Evolutionary conservation across 1,140 invertebrate genomes (phyloP).

Genomic region (Marisa cornuarietis): DNA sequence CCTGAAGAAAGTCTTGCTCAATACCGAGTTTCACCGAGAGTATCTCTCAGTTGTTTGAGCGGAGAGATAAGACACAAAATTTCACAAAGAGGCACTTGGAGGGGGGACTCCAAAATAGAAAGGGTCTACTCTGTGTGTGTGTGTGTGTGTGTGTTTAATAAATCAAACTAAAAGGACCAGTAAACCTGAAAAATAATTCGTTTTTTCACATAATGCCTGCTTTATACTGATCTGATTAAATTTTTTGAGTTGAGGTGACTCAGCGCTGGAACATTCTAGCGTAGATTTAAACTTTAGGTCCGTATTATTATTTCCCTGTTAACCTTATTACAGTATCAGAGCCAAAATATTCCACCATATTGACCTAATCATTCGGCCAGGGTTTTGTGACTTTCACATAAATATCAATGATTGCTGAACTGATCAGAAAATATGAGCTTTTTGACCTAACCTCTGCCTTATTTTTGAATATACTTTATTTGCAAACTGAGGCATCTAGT

Average conservation of each 20-base stretch:
- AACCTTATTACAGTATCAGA: neutral
- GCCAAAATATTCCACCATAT: neutral
- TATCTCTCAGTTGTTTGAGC: neutral
- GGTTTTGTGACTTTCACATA: neutral
- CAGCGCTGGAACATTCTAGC: no score
- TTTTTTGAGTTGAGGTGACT: neutral
- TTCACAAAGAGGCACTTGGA: neutral
- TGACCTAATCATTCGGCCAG: neutral
- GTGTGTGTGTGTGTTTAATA: conserved; percentile 16
- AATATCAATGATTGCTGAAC: neutral
- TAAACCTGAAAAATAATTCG: neutral
- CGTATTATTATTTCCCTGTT: neutral
- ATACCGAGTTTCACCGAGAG: neutral
- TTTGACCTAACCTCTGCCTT: neutral
- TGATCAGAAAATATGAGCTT: neutral
- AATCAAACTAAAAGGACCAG: neutral
- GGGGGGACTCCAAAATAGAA: neutral
- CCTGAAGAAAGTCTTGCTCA: neutral
- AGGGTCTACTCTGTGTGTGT: neutral
- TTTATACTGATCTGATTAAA: neutral
- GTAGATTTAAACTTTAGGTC: no score
- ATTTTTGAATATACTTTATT: neutral
- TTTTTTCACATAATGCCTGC: neutral
- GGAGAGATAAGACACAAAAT: neutral
- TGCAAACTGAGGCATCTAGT: neutral